Base-by-base conservation (phyloP, 2,888 invertebrate species). In the Agrilus cyanescens region DNA sequence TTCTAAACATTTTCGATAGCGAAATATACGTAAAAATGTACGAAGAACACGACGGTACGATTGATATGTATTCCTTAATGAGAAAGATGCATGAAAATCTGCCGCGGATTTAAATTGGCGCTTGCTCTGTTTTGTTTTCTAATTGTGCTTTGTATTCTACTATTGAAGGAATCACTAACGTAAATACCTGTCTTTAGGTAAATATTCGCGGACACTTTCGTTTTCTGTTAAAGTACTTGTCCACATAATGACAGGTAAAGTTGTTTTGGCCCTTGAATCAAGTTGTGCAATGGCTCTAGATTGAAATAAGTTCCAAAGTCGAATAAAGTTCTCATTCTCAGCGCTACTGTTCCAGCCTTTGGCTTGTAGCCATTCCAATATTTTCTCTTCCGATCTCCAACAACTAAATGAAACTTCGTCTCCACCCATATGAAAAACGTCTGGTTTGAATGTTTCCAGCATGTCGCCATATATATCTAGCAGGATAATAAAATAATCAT, bases 361-460 rank as follows among this genome's bases (percentile, higher is more conserved):
- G 2, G 65, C 52, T 12, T 37, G 36, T 82, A 86, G 84, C 75
- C 82, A 85, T 16, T 74, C 65, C 43, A 72, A 76, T 41, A 90
- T 82, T 40, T 70, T 69, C 3, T 68, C 61, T 1, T 82, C 82
- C 1, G 78, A 73, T 57, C 84, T 85, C 89, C 89, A 90, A 61
- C 89, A 90, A 4, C 67, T 63, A 30, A 75, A 61, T 43, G 68
- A 67, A 3, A 71, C 86, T 62, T 89, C 88, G 58, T 89, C 88
- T 0, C 88, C 89, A 2, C 89, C 89, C 87, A 88, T 88, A 62
- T 89, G 89, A 67, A 88, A 88, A 2, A 87, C 70, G 57, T 86
- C 86, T 0, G 83, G 78, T 1, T 75, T 59, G 61, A 85, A 85
- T 37, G 76, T 72, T 1, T 75, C 73, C 13, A 82, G 67, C 81